Percentiles rank a stretch among this genome's conserved stretches.
Conservation (phyloP, 2,888 invertebrate species). For the Chrysotoxum bicinctum region DNA sequence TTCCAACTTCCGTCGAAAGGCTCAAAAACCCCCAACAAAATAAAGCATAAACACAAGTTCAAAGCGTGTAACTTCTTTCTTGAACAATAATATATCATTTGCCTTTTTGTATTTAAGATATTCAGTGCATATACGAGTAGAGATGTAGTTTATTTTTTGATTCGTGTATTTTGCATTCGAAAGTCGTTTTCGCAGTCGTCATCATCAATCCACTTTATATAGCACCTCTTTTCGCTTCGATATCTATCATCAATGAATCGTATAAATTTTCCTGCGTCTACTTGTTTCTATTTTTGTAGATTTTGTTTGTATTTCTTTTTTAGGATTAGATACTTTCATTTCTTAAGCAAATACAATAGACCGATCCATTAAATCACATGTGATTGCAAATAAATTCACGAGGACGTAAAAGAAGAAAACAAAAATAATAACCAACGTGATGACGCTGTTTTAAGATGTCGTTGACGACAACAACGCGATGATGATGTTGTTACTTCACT, state of each 20-base stretch:
- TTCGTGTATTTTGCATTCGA: conserved; percentile 1
- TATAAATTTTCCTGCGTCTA: conserved; percentile 12
- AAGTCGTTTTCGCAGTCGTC: conserved; percentile 25
- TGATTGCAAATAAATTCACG: conserved; percentile 64
- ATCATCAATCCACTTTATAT: conserved; percentile 46
- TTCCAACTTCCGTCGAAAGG: background rate
- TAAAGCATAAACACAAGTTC: background rate
- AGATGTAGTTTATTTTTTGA: background rate
- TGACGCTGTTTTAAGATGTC: conserved; percentile 32
- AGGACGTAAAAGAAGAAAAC: background rate
- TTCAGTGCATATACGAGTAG: background rate
- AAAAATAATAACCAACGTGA: conserved; percentile 19
- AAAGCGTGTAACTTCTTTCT: background rate
- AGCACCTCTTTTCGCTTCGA: conserved; percentile 6
- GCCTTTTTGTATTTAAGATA: background rate
- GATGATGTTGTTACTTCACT: conserved; percentile 56
- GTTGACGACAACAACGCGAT: conserved; percentile 28
- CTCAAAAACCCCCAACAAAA: background rate
- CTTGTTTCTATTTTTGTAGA: conserved; percentile 4
- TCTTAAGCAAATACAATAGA: conserved; percentile 53
- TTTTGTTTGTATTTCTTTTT: background rate
- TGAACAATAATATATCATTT: background rate
- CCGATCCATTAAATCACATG: conserved; percentile 66
- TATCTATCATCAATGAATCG: conserved; percentile 27
- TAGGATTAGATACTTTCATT: conserved; percentile 27